Percentiles rank a stretch among this genome's conserved stretches.
phyloP scores from a whole-genome alignment of 2,113 vertebrate species.

The Myxocyprinus asiaticus region DNA sequence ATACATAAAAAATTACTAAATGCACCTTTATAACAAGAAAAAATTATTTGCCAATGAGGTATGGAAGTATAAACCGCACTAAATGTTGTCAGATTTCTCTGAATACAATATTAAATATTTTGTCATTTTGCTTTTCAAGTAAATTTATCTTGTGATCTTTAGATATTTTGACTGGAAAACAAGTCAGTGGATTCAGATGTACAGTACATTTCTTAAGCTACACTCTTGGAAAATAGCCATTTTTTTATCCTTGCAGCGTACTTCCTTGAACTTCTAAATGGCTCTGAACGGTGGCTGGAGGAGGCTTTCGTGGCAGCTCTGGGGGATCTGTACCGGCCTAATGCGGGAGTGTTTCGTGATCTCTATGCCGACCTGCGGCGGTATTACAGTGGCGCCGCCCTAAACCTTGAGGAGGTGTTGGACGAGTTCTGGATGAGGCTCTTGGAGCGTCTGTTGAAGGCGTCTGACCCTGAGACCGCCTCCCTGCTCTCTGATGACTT shows the following conservation, averaged over 20 bases:
- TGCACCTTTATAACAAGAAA: no score
- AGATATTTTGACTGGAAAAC: no score
- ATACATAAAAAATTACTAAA: no score
- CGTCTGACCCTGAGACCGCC: slow-evolving; percentile 80
- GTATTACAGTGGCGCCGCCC: slow-evolving; percentile 84
- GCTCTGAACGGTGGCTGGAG: slow-evolving; percentile 80
- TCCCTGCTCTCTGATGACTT: slow-evolving; percentile 84
- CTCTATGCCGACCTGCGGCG: slow-evolving; percentile 84
- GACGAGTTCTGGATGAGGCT: slow-evolving; percentile 93
- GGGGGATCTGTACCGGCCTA: slow-evolving; percentile 78
- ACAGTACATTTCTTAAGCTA: background rate
- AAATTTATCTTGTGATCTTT: no score
- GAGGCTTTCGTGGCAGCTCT: slow-evolving; percentile 76
- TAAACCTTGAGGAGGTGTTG: slow-evolving; percentile 90
- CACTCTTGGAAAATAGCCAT: background rate
- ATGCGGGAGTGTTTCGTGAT: slow-evolving; percentile 81
- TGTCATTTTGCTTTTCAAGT: no score
- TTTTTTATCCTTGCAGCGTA: slow-evolving; percentile 74
- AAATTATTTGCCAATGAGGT: no score
- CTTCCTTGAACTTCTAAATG: slow-evolving; percentile 88
- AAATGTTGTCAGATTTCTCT: no score
- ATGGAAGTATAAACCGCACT: no score
- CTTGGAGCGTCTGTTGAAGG: slow-evolving; percentile 87
- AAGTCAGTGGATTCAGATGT: no score
- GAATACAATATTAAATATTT: no score